Conservation (phyloP, 2,888 invertebrate species). For the Oegoconia quadripuncta region DNA sequence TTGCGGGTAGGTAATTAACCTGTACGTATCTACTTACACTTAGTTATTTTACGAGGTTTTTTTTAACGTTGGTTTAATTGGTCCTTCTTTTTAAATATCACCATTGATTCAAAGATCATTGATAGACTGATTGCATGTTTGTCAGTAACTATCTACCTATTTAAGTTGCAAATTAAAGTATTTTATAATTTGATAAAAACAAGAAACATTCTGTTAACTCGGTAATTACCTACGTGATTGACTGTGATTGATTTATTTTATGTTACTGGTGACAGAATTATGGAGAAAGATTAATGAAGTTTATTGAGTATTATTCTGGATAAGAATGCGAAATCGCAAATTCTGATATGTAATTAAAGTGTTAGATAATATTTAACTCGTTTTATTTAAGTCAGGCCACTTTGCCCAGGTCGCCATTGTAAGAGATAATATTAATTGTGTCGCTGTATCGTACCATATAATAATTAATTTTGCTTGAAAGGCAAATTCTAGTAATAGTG, state of each 20-base stretch:
- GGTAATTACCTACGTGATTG: conserved; percentile 18
- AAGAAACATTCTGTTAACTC: too few relatives aligned
- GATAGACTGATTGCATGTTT: conserved; percentile 43
- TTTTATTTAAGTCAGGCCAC: background rate
- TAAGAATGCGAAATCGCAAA: conserved; percentile 6
- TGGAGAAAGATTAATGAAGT: conserved; percentile 18
- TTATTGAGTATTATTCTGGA: conserved; percentile 27
- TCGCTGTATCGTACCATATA: too few relatives aligned
- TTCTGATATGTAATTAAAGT: conserved; percentile 7
- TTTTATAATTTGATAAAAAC: too few relatives aligned
- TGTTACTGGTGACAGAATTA: conserved; percentile 17
- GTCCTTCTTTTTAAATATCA: background rate
- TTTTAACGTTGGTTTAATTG: too few relatives aligned
- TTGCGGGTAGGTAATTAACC: too few relatives aligned
- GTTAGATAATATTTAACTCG: background rate
- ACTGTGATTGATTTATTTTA: conserved; percentile 36
- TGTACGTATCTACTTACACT: too few relatives aligned
- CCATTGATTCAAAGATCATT: conserved; percentile 19
- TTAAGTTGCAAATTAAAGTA: conserved; percentile 7
- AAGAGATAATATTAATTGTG: too few relatives aligned
- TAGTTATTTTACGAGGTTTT: too few relatives aligned
- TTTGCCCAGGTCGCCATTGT: too few relatives aligned
- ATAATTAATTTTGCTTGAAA: too few relatives aligned
- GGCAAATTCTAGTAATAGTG: too few relatives aligned
- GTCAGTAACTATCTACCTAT: too few relatives aligned